Evolutionary conservation across 2,888 invertebrate genomes (phyloP).

Genomic region (Euphydryas editha): DNA sequence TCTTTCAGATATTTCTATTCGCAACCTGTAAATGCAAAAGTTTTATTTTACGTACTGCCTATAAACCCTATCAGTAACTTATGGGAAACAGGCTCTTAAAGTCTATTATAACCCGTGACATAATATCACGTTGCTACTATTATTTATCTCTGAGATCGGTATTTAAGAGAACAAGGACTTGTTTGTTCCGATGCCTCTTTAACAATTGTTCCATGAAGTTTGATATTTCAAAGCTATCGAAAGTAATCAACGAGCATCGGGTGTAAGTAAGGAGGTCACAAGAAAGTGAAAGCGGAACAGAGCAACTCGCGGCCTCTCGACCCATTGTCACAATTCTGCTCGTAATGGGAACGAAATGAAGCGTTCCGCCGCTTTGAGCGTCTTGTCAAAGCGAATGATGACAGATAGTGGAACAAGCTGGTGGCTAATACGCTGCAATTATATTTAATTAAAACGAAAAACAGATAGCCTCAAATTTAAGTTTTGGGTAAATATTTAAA

Average conservation of each 20-base stretch:
- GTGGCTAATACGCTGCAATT: background rate
- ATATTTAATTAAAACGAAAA: background rate
- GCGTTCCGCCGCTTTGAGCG: background rate
- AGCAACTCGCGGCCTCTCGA: background rate
- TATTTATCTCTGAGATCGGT: too few relatives aligned
- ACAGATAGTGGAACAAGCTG: background rate
- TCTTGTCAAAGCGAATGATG: slow-evolving; percentile 3
- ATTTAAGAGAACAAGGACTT: too few relatives aligned
- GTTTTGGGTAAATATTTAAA: background rate
- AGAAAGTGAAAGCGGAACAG: background rate
- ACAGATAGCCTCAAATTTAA: too few relatives aligned
- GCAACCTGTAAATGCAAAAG: too few relatives aligned
- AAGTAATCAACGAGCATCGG: background rate
- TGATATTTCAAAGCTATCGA: background rate
- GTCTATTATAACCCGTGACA: too few relatives aligned
- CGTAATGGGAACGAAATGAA: slow-evolving; percentile 10
- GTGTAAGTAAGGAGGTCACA: background rate
- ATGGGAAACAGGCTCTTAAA: too few relatives aligned
- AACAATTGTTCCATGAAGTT: background rate
- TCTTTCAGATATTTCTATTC: too few relatives aligned
- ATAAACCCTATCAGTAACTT: too few relatives aligned
- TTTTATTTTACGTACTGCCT: too few relatives aligned
- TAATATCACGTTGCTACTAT: too few relatives aligned
- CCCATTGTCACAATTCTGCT: slow-evolving; percentile 8
- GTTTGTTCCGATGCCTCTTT: background rate